Conservation (phyloP, 2,888 invertebrate species). For the Heliconius sara region DNA sequence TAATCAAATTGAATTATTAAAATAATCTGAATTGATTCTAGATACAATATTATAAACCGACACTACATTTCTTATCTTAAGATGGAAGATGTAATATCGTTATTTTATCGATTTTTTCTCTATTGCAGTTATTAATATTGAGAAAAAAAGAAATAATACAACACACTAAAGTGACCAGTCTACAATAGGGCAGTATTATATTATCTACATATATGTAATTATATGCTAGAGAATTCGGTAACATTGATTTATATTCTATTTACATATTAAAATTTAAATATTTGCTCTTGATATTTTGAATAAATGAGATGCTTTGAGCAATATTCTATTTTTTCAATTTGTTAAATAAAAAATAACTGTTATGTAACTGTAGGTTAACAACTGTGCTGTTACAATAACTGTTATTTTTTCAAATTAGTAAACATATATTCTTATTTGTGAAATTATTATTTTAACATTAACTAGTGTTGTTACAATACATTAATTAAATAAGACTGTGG, state of each 20-base stretch:
- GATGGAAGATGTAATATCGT: background rate
- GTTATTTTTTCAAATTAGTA: background rate
- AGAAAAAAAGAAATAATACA: background rate
- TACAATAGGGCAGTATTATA: constrained; percentile 4
- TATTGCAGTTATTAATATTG: background rate
- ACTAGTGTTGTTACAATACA: background rate
- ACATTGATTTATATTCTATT: constrained; percentile 37
- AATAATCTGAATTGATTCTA: background rate
- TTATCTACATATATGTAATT: constrained; percentile 8
- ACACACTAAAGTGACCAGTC: background rate
- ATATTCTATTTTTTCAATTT: background rate
- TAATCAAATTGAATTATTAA: background rate
- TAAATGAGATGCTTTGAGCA: constrained; percentile 14
- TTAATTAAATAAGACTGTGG: background rate
- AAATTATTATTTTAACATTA: background rate
- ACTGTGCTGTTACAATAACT: background rate
- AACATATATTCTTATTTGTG: background rate
- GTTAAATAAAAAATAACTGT: background rate
- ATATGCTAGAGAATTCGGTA: constrained; percentile 37
- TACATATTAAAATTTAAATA: constrained; percentile 10
- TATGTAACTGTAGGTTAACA: background rate
- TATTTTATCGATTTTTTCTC: background rate
- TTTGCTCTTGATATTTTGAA: constrained; percentile 1
- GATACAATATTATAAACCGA: background rate
- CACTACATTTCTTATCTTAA: background rate